Base-by-base conservation (phyloP, 2,113 vertebrate genomes). In the Cryptomyrus ogoouensis region DNA sequence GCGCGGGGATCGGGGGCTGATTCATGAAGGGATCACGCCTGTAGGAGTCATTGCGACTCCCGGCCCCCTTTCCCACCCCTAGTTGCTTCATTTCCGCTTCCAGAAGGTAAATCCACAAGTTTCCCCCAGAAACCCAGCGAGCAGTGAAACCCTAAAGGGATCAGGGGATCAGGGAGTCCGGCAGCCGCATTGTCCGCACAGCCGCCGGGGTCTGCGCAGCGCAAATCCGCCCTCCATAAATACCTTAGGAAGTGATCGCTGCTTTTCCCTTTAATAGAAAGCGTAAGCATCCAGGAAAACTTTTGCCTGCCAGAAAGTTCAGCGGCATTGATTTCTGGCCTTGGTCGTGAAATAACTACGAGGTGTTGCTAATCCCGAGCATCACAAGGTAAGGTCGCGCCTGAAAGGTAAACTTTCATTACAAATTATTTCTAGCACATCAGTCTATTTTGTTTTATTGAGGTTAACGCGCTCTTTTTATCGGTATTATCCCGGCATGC, bases 31-130 rank as follows among this genome's bases (percentile, higher is more conserved):
- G 46, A 31, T 70, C 87, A 13, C 94, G 94, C 95, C 95, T 93
- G 92, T 92, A 95, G 94, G 95, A 93, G 95, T 95, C 94, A 94
- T 86, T 92, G 91, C 90, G 19, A 86, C 77, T 88, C 90, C 88
- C 88, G 50, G 21, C 53, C 46, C 47, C 13, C 83, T 42, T 47
- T 44, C 8, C 44, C 83, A 27, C 88, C 50, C 87, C 31, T 42
- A 91, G 92, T 87, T n/a, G 24, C 92, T 93, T 93, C 92, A 90
- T 93, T 94, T 94, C 93, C 94, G 94, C 39, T 88, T 91, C 91
- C 91, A 91, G 88, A 77, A 86, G 84, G 56, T 50, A 89, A 58
- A 70, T 80, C 35, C 74, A 80, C 74, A 42, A 80, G 74, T 80
- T 42, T 42, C 74, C 74, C 35, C 35, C 42, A 24, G 47, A 83